These are phyloP conservation scores for Plagodis dolabraria DNA, from an alignment of 2,888 invertebrate species.

Conservation along the genomic window DNA sequence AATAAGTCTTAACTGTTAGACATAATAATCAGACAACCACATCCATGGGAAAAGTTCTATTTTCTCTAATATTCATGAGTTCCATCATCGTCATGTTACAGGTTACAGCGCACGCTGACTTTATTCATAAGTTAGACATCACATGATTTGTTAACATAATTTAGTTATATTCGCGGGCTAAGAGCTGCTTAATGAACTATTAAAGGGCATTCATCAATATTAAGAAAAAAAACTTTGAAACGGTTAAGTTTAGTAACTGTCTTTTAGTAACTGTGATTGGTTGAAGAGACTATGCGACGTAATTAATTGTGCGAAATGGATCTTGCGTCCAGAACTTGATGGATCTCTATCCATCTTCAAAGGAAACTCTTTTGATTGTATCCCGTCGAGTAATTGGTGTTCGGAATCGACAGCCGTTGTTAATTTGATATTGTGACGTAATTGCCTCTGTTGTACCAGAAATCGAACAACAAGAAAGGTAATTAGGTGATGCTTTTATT, in stretches of 20 bases:
- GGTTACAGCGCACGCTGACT: too few relatives aligned
- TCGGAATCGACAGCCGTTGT: constrained; percentile 17
- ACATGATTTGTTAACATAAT: too few relatives aligned
- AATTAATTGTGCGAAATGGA: constrained; percentile 40
- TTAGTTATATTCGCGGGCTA: too few relatives aligned
- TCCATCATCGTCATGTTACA: too few relatives aligned
- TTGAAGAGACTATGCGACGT: constrained; percentile 29
- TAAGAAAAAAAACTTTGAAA: neutral
- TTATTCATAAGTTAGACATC: too few relatives aligned
- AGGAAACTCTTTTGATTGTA: constrained; percentile 33
- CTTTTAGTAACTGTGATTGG: constrained; percentile 2
- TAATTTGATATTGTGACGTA: constrained; percentile 21
- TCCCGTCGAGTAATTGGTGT: constrained; percentile 25
- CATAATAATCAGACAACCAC: too few relatives aligned
- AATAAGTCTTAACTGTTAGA: too few relatives aligned
- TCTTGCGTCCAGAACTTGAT: constrained; percentile 32
- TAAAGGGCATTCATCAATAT: neutral
- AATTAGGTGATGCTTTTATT: too few relatives aligned
- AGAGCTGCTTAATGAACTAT: too few relatives aligned
- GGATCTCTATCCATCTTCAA: constrained; percentile 39
- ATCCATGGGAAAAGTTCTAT: too few relatives aligned
- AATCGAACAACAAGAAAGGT: neutral
- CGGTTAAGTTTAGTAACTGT: constrained; percentile 7
- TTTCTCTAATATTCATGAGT: too few relatives aligned
- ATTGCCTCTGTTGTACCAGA: constrained; percentile 14